A percentile compares a stretch with the other conserved stretches of the same genome.
phyloP scores from a whole-genome alignment of 2,113 vertebrate species.

The Anhinga rufa region DNA sequence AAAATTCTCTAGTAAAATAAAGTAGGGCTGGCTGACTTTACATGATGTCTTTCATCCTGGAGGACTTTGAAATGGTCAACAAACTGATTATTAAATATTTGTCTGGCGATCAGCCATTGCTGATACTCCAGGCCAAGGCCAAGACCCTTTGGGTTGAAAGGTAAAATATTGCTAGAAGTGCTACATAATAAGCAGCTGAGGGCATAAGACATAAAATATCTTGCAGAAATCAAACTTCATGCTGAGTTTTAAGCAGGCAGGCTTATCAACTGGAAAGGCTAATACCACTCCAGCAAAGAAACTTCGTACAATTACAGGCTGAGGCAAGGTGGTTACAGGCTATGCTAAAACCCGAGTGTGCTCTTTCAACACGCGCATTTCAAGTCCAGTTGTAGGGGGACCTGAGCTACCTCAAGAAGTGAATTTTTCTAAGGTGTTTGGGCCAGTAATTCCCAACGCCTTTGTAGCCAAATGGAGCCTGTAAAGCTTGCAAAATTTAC shows the following conservation, averaged over 20 bases:
- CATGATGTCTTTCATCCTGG: not conserved
- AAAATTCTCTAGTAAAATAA: not conserved
- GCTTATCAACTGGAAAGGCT: not conserved
- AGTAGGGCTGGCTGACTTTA: not conserved
- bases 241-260: not conserved
- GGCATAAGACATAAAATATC: not conserved
- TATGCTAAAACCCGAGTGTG: not conserved
- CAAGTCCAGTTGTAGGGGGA: not conserved
- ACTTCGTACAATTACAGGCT: not conserved
- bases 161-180: not conserved
- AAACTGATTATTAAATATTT: slow-evolving; percentile 9
- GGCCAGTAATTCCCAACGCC: not conserved
- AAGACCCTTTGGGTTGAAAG: not conserved
- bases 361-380: not conserved
- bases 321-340: not conserved
- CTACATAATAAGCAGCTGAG: not conserved
- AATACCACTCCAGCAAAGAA: not conserved
- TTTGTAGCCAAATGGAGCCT: not conserved
- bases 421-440: not conserved
- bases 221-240: not conserved
- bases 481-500: not conserved
- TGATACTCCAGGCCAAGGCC: not conserved
- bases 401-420: not conserved
- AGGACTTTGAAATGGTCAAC: slow-evolving; percentile 4
- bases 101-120: not conserved